Evolutionary conservation across 2,797 vertebrate genomes (phyloP), one percentile per base, ranked within the genome.

Genomic region (Poecilia velifera): DNA sequence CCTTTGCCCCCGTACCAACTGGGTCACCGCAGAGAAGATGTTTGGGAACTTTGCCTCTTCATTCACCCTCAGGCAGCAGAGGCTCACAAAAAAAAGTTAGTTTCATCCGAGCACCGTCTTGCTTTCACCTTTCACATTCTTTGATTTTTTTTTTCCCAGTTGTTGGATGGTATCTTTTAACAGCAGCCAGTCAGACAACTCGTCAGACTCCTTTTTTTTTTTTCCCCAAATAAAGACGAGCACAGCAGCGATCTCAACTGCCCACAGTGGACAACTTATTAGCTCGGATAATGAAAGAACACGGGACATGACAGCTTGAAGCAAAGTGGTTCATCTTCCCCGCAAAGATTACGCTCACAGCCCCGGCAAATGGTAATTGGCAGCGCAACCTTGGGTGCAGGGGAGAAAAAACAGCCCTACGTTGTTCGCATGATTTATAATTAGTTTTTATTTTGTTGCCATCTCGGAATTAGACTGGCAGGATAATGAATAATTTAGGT

Each of bases 331-430:
- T 85, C 8, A 46, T 88, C 82, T 87, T 81, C 76, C 74, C 87
- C 80, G 71, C 73, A 43, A 86, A 82, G 85, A 88, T 86, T 83
- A 87, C 79, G 85, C 83, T 80, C 79, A 86, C 88, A 57, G 79
- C 81, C 88, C 85, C 84, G 76, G 76, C 88, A 89, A 88, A 91
- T 86, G 86, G 84, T 93, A 92, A 93, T 92, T 93, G 90, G 79
- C 72, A 41, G 84, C 45, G 77, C 76, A 84, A 91, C 91, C 92
- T 93, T 93, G 91, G 84, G 83, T 83, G 71, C 78, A 80, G 53
- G 64, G 88, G 88, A 46, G 68, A 78, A 80, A 88, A 88, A 92
- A 90, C 86, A 87, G 68, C 81, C 87, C 72, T 81, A 74, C 72
- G 79, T 88, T 87, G 87, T 92, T 90, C 87, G 86, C 57, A 74